Evolutionary conservation across 2,888 invertebrate species (phyloP).

Genomic region (Azorinus chamasolen): DNA sequence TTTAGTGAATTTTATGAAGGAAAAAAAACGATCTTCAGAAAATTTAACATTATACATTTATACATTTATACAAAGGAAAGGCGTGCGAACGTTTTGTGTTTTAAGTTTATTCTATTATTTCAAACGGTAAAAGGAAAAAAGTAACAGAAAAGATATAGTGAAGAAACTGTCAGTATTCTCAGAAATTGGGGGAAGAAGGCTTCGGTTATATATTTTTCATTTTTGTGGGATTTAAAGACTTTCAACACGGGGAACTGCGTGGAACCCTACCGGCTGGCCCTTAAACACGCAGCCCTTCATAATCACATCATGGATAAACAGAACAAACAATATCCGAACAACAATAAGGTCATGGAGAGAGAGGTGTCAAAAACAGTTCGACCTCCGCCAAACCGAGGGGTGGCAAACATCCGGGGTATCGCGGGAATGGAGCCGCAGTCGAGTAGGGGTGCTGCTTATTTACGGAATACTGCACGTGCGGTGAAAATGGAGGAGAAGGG

Average conservation of each 20-base stretch:
- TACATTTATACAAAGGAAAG: too few relatives aligned
- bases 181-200: too few relatives aligned
- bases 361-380: constrained; percentile 35
- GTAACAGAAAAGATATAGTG: too few relatives aligned
- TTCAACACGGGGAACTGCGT: constrained; percentile 79
- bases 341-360: not conserved
- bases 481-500: constrained; percentile 55
- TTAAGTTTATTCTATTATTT: too few relatives aligned
- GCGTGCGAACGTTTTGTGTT: too few relatives aligned
- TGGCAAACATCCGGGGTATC: constrained; percentile 54
- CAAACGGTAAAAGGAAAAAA: too few relatives aligned
- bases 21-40: too few relatives aligned
- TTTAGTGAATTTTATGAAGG: too few relatives aligned
- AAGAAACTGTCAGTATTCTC: too few relatives aligned
- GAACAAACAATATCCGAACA: constrained; percentile 1
- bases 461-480: constrained; percentile 60
- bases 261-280: constrained; percentile 75
- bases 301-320: constrained; percentile 36
- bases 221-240: not conserved
- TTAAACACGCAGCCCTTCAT: constrained; percentile 60
- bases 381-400: constrained; percentile 46
- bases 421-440: constrained; percentile 53
- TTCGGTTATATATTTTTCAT: too few relatives aligned
- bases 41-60: too few relatives aligned
- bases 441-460: constrained; percentile 63